A percentile compares a stretch with the other conserved stretches of the same genome.
Evolutionary conservation across 2,797 vertebrate species (phyloP).

Genomic region (Hipposideros larvatus): DNA sequence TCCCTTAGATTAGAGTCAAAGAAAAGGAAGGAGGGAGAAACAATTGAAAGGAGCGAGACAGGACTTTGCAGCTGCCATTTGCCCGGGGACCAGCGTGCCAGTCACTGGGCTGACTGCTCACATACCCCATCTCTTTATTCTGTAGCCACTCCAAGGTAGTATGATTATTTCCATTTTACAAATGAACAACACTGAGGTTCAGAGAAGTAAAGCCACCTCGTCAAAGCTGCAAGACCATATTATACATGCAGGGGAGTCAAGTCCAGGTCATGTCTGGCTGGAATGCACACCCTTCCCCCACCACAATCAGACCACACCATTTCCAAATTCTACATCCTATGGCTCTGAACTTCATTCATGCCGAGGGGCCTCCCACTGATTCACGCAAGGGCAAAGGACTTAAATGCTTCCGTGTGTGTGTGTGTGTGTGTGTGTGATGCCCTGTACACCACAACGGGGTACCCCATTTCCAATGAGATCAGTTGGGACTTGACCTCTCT

Average conservation of each 20-base stretch:
- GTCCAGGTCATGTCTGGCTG: neutral
- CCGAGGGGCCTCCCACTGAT: neutral
- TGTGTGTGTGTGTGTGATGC: neutral
- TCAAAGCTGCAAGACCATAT: neutral
- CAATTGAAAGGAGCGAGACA: too few species aligned
- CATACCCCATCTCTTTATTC: neutral
- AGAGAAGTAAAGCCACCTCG: neutral
- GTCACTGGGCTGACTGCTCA: too few species aligned
- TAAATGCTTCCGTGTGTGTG: too few species aligned
- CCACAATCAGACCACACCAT: neutral
- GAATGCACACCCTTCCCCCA: neutral
- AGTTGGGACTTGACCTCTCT: accelerated
- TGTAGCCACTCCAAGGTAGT: neutral
- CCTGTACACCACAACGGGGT: neutral
- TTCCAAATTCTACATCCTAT: accelerated
- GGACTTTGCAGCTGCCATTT: too few species aligned
- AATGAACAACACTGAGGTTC: neutral
- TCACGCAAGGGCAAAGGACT: accelerated
- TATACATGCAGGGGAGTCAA: neutral
- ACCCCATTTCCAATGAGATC: neutral
- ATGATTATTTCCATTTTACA: neutral
- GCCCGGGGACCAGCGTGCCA: too few species aligned
- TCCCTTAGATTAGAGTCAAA: neutral
- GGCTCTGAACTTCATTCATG: accelerated
- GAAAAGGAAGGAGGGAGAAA: neutral